These are phyloP conservation scores for Heliconius himera DNA, from an alignment of 1,140 invertebrate species.

Conservation along the genomic window DNA sequence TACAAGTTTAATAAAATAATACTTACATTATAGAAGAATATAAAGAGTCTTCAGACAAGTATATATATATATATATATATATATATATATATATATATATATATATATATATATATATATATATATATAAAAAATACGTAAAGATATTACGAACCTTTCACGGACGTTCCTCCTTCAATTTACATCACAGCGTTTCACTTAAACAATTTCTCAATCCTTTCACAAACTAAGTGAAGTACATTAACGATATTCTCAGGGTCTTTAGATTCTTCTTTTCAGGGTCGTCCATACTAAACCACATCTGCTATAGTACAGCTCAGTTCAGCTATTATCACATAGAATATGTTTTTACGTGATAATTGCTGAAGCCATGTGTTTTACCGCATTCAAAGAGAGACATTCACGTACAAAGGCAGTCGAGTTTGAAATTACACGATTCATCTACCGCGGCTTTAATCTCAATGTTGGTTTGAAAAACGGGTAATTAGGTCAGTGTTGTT, in stretches of 20 bases:
- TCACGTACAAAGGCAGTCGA: conserved; percentile 54
- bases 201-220: no score
- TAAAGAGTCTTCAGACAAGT: no score
- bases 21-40: no score
- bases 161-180: neutral
- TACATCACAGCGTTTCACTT: neutral
- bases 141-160: neutral
- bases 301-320: conserved; percentile 16
- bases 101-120: no score
- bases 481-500: no score
- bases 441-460: conserved; percentile 15
- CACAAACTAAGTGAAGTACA: neutral
- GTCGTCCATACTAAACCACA: neutral
- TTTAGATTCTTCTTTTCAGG: neutral
- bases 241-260: neutral
- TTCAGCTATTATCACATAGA: conserved; percentile 3
- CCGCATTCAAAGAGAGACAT: conserved; percentile 52
- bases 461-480: no score
- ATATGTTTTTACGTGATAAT: conserved; percentile 28
- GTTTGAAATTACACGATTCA: conserved; percentile 69
- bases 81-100: no score
- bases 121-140: neutral
- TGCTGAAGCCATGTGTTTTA: conserved; percentile 38
- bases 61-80: no score
- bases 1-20: no score